Conservation (phyloP, 1,140 invertebrate species). For the Drosophila obscura region DNA sequence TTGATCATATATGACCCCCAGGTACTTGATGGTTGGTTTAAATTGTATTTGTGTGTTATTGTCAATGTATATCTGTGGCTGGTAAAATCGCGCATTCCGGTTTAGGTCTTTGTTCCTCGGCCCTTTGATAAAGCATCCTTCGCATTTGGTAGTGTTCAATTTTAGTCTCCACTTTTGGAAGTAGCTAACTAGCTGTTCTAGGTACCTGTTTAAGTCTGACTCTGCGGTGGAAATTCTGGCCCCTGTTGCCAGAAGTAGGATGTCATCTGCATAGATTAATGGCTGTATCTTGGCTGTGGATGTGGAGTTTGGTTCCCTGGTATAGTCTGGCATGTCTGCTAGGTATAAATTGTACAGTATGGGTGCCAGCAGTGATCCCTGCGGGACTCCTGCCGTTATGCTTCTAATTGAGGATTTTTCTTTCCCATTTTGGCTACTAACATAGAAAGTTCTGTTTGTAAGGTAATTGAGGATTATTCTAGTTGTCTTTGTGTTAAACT, state of each 20-base stretch:
- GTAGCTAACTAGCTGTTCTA: no score
- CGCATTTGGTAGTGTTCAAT: no score
- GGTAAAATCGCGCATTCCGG: no score
- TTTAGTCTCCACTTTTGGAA: no score
- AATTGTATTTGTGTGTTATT: no score
- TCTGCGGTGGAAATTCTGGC: conserved; percentile 8
- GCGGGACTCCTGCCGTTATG: conserved; percentile 23
- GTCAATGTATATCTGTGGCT: no score
- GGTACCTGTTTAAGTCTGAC: neutral
- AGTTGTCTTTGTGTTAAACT: neutral
- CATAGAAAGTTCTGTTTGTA: conserved; percentile 1
- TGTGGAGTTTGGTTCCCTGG: neutral
- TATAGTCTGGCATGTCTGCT: neutral
- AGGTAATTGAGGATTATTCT: conserved; percentile 16
- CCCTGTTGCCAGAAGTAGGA: conserved; percentile 1
- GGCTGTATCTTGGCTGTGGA: conserved; percentile 7
- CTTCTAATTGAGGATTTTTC: neutral
- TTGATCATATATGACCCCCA: no score
- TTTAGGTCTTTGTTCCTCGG: no score
- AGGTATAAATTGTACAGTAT: conserved; percentile 22
- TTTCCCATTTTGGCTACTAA: neutral
- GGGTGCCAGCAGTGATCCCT: conserved; percentile 17
- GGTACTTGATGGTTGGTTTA: no score
- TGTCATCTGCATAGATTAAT: conserved; percentile 26
- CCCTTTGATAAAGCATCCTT: no score